Evolutionary conservation across 92 coral and sea anemone genomes (phyloP).

Genomic region (Epizoanthus stellaris): DNA sequence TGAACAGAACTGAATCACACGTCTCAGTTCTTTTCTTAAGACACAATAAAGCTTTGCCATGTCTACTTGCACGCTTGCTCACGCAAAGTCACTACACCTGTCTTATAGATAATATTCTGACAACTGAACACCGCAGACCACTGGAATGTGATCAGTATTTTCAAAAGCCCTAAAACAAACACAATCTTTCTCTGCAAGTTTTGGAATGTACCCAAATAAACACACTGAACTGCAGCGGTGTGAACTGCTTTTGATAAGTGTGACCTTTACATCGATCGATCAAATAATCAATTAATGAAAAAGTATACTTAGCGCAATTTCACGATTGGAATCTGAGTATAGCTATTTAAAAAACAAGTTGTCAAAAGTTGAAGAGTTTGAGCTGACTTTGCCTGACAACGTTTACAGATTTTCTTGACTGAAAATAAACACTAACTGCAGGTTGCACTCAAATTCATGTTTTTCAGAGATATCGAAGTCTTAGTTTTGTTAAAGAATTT

Average conservation of each 20-base stretch:
- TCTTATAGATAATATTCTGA: neutral
- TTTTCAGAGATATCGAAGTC: neutral
- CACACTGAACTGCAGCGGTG: neutral
- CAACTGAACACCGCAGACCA: neutral
- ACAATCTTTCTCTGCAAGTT: neutral
- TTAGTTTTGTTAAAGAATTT: neutral
- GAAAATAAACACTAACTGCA: neutral
- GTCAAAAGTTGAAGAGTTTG: neutral
- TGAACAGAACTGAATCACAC: too few species aligned
- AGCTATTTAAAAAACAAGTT: neutral
- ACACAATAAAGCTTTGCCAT: too few species aligned
- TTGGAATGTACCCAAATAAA: neutral
- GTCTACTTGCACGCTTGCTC: too few species aligned
- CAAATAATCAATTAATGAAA: neutral
- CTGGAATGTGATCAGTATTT: neutral
- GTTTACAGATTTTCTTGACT: neutral
- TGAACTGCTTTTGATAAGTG: neutral
- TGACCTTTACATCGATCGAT: slow-evolving; percentile 1
- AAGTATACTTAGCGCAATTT: neutral
- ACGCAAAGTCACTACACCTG: neutral
- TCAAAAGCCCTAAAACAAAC: neutral
- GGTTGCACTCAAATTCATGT: neutral
- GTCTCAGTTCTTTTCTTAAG: too few species aligned
- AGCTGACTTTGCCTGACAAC: neutral
- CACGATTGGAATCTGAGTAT: too few species aligned